Base-by-base conservation (phyloP, 2,888 invertebrate species). In the Lochmaea capreae region DNA sequence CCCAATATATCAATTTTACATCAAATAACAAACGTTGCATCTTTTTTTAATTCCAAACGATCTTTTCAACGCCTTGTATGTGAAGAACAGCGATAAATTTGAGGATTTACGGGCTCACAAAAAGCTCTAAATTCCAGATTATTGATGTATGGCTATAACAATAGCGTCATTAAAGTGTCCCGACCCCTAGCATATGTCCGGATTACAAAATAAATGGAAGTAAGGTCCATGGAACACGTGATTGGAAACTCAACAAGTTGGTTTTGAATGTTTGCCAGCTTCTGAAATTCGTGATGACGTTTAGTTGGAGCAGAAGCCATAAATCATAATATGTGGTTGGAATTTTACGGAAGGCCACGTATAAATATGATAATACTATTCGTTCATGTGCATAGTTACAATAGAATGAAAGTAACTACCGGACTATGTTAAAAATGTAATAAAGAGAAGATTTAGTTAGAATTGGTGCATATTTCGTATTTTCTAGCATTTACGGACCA, bases 211-310 rank as follows among this genome's bases (percentile, higher is more conserved):
- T 49, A 52, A 33, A 65, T 46, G 10, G 52, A 18, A 52, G 52
- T 65, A 49, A 65, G 65, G 52, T 57, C 18, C 22, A 57, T 33
- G 26, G n/a, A 42, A 33, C 78, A 72, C 78, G 76, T 78, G 76
- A 78, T 69, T 18, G 63, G 72, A 77, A 76, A 76, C 61, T 75
- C 78, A 78, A 78, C 78, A 78, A 78, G 78, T 78, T 58, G 76
- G 67, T 70, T 74, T 71, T 74, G 75, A 65, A 71, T 46, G 52
- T 16, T 4, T 75, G 78, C 76, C 76, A 75, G 49, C 43, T 46
- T 16, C 16, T 14, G 43, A 61, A 68, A 54, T 71, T 65, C 65
- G 43, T 65, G 65, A 43, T 65, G 65, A 65, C 26, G 54, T 65
- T 52, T 18, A 52, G 26, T 54, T 52, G 9, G n/a, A n/a, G 5